Base-by-base conservation (phyloP, 2,113 vertebrate genomes). In the Lepus timidus region DNA sequence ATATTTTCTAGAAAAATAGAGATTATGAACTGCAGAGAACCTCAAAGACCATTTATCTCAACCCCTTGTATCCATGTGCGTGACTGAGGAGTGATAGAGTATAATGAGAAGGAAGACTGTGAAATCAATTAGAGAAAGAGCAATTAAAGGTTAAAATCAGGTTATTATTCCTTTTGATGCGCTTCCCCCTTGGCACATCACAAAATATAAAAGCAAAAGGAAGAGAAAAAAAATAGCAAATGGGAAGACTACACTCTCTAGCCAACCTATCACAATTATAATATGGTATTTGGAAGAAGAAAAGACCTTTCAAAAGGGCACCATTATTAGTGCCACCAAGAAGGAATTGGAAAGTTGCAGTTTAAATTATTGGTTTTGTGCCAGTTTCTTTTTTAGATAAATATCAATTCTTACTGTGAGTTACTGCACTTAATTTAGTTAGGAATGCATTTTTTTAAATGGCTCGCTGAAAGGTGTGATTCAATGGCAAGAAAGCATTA, bases 381-480 rank as follows among this genome's bases (percentile, higher is more conserved):
- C 96, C 95, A 95, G 85, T 86, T 97, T 85, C 90, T 68, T 81
- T 91, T 93, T 90, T 82, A 95, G 74, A 75, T 91, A 97, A 96
- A 96, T 96, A 97, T 88, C 88, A 96, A n/a, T 96, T 97, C 94
- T 91, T 44, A 65, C 91, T 83, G 49, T 90, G 94, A 96, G 68
- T 94, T 97, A 95, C n/a, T 84, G 58, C 82, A 97, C 91, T 94
- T 97, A 95, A 95, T 97, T 96, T 94, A 91, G 93, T 95, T 96
- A 96, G 91, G 55, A 97, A 95, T 97, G 62, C 62, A 85, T 96
- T 94, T 93, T 44, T 87, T 1, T 82, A 96, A 97, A 86, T 65
- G 88, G 74, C 74, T 94, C 88, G 62, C 82, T 85, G 64, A 88
- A 96, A 95, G 82, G 82, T 96, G 74, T 96, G 94, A 96, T 92